These are phyloP conservation scores for Nyctibius bracteatus DNA, from an alignment of 2,113 vertebrate species.

Conservation along the genomic window DNA sequence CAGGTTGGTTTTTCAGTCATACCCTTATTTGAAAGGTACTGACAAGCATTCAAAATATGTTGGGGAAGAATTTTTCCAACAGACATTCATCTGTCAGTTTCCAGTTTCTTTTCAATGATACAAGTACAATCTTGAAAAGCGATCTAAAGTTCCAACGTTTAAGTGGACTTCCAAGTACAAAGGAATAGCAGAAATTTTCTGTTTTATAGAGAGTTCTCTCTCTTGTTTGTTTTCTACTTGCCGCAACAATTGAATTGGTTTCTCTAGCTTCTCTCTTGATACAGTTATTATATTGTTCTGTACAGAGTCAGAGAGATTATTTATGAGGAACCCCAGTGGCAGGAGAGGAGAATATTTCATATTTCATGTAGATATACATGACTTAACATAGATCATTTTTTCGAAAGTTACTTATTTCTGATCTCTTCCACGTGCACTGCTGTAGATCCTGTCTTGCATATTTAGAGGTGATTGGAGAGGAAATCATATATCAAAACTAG, in stretches of 20 bases:
- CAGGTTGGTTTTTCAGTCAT: neutral
- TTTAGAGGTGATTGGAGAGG: neutral
- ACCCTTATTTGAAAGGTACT: neutral
- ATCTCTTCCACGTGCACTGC: neutral
- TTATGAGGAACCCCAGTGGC: neutral
- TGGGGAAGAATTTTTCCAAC: neutral
- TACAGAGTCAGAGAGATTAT: neutral
- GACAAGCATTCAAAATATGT: neutral
- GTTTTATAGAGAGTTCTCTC: neutral
- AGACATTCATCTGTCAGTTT: neutral
- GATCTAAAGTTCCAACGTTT: neutral
- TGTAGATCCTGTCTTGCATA: neutral
- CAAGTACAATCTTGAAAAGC: neutral
- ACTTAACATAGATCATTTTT: neutral
- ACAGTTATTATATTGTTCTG: neutral
- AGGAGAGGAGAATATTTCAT: neutral
- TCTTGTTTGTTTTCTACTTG: neutral
- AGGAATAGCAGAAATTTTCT: neutral
- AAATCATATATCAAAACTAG: neutral
- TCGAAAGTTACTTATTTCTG: neutral
- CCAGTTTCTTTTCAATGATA: neutral
- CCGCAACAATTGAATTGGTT: neutral
- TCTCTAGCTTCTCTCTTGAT: neutral
- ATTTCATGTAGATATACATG: neutral
- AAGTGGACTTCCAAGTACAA: neutral